phyloP scores from a whole-genome alignment of 2,888 invertebrate species.

The Cantharis lateralis region DNA sequence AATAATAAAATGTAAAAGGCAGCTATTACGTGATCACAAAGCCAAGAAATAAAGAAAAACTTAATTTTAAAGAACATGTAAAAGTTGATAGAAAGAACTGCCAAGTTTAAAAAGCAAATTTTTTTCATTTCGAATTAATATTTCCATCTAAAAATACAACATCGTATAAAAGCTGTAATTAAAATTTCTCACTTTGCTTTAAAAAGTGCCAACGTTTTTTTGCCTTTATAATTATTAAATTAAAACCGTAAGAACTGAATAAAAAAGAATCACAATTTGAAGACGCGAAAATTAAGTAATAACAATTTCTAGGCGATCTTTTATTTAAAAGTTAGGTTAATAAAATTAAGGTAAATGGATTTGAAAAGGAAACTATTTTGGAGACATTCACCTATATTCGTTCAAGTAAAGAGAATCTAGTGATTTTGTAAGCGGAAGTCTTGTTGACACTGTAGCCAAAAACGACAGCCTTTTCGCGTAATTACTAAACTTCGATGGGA shows the following conservation, averaged over 20 bases:
- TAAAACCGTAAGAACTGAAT: not conserved
- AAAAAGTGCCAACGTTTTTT: slow-evolving; percentile 4
- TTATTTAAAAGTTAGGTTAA: slow-evolving; percentile 11
- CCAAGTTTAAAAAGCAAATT: slow-evolving; percentile 7
- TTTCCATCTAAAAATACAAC: slow-evolving; percentile 10
- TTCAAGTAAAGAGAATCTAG: slow-evolving; percentile 26
- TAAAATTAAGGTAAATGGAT: slow-evolving; percentile 14
- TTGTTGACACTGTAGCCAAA: slow-evolving; percentile 42
- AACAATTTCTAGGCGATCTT: not conserved
- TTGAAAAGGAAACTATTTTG: slow-evolving; percentile 13
- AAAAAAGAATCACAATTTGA: not conserved
- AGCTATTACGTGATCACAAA: slow-evolving; percentile 8
- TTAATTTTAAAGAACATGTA: slow-evolving; percentile 13
- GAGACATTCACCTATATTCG: slow-evolving; percentile 19
- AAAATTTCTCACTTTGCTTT: slow-evolving; percentile 11
- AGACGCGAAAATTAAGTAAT: not conserved
- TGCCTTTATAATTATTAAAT: not conserved
- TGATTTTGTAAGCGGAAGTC: slow-evolving; percentile 42
- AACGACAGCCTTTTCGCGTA: slow-evolving; percentile 39
- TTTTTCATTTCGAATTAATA: slow-evolving; percentile 15
- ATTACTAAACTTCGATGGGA: slow-evolving; percentile 43
- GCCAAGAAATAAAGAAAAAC: slow-evolving; percentile 7
- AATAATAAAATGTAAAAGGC: slow-evolving; percentile 8
- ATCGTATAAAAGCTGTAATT: slow-evolving; percentile 5
- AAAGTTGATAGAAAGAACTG: slow-evolving; percentile 13